A percentile compares a stretch with the other conserved stretches of the same genome.
Conservation (phyloP, 2,113 vertebrate species). For the Pithys albifrons region DNA sequence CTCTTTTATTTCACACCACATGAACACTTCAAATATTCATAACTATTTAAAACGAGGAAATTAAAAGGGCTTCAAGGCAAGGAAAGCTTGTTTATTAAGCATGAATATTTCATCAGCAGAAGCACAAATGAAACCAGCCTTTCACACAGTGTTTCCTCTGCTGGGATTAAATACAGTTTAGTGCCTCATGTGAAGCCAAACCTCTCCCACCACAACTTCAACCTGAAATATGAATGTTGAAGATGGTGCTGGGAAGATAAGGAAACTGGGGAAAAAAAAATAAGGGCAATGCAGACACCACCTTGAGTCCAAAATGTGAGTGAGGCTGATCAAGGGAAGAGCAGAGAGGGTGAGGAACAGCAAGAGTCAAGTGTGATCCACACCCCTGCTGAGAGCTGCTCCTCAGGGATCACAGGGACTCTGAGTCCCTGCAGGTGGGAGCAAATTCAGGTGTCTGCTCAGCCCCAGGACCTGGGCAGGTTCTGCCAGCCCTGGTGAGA, state of each 20-base stretch:
- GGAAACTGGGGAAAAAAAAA: neutral
- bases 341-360: neutral
- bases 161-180: neutral
- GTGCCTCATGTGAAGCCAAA: neutral
- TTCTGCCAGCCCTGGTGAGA: neutral
- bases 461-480: neutral
- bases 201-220: neutral
- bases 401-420: neutral
- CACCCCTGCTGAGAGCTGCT: neutral
- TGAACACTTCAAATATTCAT: neutral
- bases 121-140: neutral
- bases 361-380: neutral
- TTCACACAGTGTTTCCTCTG: neutral
- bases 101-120: slow-evolving; percentile 27
- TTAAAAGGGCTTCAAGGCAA: slow-evolving; percentile 31
- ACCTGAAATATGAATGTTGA: neutral
- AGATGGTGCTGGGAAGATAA: neutral
- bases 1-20: neutral
- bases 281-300: accelerated
- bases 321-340: neutral
- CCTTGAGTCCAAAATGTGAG: neutral
- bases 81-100: slow-evolving; percentile 15
- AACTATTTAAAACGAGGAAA: slow-evolving; percentile 15
- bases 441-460: neutral
- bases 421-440: neutral